These are phyloP conservation scores for Cariama cristata DNA, from an alignment of 2,113 vertebrate genomes.

Conservation along the genomic window DNA sequence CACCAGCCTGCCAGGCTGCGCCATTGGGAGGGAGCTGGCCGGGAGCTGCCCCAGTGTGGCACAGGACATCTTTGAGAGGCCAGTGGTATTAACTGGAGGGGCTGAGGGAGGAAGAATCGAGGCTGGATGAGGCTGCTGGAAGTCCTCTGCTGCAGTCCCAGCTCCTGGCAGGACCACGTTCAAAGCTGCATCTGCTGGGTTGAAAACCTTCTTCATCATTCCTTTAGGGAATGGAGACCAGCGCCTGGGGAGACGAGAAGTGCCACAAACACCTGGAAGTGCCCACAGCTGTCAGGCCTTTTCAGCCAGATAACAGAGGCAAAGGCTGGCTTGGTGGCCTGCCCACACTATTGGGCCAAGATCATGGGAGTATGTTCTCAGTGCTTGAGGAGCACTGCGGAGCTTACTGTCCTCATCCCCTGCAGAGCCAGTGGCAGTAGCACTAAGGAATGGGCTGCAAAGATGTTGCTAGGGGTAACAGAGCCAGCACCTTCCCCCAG, in stretches of 20 bases:
- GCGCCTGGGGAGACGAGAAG: not conserved
- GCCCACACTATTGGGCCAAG: no score
- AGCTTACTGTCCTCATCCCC: not conserved
- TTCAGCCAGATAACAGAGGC: not conserved
- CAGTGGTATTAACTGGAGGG: no score
- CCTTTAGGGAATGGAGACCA: not conserved
- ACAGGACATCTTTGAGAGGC: no score
- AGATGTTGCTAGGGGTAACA: not conserved
- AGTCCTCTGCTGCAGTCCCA: not conserved
- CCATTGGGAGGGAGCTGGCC: no score
- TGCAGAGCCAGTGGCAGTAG: rapidly evolving
- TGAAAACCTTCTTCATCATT: not conserved
- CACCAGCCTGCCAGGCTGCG: no score
- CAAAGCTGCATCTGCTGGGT: not conserved
- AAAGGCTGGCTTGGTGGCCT: no score
- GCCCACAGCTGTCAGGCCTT: not conserved
- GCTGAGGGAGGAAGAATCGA: no score
- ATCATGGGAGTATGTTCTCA: not conserved
- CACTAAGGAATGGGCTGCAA: not conserved
- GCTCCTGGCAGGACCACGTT: not conserved
- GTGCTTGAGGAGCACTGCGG: not conserved
- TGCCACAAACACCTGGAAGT: not conserved
- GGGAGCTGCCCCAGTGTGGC: no score
- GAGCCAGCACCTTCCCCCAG: not conserved
- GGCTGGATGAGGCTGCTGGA: not conserved